phyloP scores from a whole-genome alignment of 2,888 invertebrate genomes.

The Pammene aurita region DNA sequence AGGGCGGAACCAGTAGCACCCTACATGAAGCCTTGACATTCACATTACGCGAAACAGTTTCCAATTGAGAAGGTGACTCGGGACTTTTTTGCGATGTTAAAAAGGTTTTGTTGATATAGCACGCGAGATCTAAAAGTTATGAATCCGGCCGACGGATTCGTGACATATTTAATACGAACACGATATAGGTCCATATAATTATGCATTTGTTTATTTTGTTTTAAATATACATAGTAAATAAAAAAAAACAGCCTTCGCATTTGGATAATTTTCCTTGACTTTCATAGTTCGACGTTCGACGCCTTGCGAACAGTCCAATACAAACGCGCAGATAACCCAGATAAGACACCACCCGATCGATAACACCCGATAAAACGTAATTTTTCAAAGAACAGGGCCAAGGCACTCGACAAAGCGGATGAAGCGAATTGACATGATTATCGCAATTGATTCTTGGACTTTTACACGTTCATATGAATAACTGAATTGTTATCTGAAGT shows the following conservation, averaged over 20 bases:
- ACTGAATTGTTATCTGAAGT: neutral
- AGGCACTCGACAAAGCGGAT: constrained; percentile 17
- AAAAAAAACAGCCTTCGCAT: too few species aligned
- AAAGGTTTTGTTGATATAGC: too few species aligned
- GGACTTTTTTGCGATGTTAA: neutral
- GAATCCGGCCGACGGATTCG: too few species aligned
- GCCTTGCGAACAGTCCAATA: neutral
- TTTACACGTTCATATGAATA: neutral
- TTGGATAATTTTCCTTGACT: neutral
- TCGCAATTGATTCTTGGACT: constrained; percentile 16
- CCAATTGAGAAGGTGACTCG: neutral
- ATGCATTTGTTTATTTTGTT: too few species aligned
- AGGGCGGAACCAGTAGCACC: constrained; percentile 32
- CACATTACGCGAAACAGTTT: constrained; percentile 30
- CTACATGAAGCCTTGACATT: constrained; percentile 46
- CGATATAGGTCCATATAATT: too few species aligned
- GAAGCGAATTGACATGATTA: constrained; percentile 25
- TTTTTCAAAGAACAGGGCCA: constrained; percentile 16
- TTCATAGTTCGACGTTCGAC: constrained; percentile 3
- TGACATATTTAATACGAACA: too few species aligned
- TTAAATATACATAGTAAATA: too few species aligned
- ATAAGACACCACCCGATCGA: constrained; percentile 14
- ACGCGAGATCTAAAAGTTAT: too few species aligned
- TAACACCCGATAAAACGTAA: constrained; percentile 26
- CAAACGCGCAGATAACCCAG: neutral